These are phyloP conservation scores for Ceratotherium simum DNA, from an alignment of 2,113 vertebrate species.

Conservation along the genomic window DNA sequence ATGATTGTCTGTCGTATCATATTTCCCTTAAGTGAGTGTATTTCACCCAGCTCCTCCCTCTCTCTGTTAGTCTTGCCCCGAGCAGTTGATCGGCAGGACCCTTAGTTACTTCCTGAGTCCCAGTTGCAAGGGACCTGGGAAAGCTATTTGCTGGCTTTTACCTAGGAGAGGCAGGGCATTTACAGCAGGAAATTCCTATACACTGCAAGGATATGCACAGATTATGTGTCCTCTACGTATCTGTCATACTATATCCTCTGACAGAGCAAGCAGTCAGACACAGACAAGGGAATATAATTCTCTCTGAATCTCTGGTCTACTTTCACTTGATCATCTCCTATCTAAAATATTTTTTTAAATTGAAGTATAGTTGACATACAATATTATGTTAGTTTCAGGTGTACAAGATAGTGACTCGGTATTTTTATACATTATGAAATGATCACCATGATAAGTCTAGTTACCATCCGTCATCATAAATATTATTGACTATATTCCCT, in stretches of 20 bases:
- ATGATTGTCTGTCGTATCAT: neutral
- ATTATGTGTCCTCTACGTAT: neutral
- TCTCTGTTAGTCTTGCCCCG: neutral
- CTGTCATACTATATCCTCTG: neutral
- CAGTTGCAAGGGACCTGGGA: neutral
- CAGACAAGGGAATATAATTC: neutral
- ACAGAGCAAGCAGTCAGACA: neutral
- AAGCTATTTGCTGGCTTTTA: neutral
- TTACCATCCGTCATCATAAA: too few species aligned
- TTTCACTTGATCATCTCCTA: neutral
- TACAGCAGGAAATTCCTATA: neutral
- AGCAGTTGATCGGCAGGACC: neutral
- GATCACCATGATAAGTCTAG: too few species aligned
- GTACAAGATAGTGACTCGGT: too few species aligned
- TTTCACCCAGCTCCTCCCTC: neutral
- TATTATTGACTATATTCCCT: too few species aligned
- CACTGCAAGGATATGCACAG: neutral
- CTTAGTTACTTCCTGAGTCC: neutral
- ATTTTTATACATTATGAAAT: too few species aligned
- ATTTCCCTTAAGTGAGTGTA: neutral
- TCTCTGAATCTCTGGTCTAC: neutral
- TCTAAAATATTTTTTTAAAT: neutral
- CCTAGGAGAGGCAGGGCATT: neutral
- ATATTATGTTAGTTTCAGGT: too few species aligned
- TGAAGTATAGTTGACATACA: too few species aligned